A percentile compares a stretch with the other conserved stretches of the same genome.
Conservation (phyloP, 2,113 vertebrate genomes). For the Pandion haliaetus region DNA sequence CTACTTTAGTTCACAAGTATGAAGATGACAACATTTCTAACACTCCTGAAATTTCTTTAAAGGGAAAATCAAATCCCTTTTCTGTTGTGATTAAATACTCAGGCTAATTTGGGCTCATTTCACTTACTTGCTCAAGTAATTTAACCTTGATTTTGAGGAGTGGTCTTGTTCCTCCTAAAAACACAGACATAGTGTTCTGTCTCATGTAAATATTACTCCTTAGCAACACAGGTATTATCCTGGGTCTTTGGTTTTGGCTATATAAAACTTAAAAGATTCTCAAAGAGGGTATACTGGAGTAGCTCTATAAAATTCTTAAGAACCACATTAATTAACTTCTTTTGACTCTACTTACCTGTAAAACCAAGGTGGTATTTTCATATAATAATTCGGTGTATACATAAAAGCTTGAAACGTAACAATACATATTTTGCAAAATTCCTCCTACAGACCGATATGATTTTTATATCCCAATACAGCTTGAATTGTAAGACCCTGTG, state of each 20-base stretch:
- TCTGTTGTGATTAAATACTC: rapidly evolving
- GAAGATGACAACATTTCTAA: neutral
- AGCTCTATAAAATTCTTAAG: neutral
- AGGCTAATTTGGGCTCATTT: neutral
- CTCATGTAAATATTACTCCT: neutral
- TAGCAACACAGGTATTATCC: neutral
- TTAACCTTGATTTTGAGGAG: neutral
- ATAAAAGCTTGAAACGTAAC: neutral
- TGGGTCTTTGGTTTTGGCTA: neutral
- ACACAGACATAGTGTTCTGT: neutral
- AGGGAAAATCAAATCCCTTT: neutral
- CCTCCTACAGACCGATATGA: rapidly evolving
- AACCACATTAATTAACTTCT: neutral
- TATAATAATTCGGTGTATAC: rapidly evolving
- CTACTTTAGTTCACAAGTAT: neutral
- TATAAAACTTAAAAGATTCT: neutral
- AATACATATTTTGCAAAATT: neutral
- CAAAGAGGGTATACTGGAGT: neutral
- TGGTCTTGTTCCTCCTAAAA: neutral
- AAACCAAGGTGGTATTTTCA: neutral
- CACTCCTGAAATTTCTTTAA: neutral
- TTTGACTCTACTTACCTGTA: neutral
- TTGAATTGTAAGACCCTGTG: neutral
- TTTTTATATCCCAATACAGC: neutral
- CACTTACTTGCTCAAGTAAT: neutral